Evolutionary conservation across 2,888 invertebrate species (phyloP), one percentile per base, ranked within the genome.

Genomic region (Nezara viridula): DNA sequence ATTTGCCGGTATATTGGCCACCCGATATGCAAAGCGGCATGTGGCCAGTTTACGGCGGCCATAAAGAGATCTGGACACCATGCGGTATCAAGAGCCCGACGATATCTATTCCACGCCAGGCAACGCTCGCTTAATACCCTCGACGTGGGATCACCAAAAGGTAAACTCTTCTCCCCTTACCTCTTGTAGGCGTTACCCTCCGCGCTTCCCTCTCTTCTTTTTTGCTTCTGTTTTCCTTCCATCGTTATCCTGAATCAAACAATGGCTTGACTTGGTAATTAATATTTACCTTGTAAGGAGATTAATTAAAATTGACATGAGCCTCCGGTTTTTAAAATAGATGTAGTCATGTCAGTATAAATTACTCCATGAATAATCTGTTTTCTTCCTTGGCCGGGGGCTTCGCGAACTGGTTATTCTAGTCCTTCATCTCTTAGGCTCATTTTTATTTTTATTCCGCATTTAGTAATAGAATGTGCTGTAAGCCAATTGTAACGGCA

Each of bases 281-380:
- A 37, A 73, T 73, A 73, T 37, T 73, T 73, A 73, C 66, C 66
- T 73, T 73, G 19, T 73, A 21, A 7, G 37, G 66, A 37, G 19
- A 73, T 73, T 73, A 73, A 73, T 73, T 73, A 73, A 37, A 73
- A 73, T 73, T 14, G 60, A 60, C 60, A 60, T 60, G 27, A 27
- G 27, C 60, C 32, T 16, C 55, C 24, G 9, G 24, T 14, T 9
- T 73, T 37, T 37, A 73, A 73, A 73, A 73, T 73, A 37, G 66
- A 73, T 37, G 66, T 19, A 73, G 66, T 37, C 66, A 73, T 37
- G 66, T 73, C 66, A 37, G 66, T 16, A 73, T 32, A 73, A 73
- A 73, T 73, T 73, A 73, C 37, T 27, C 6, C 19, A 7, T 73
- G 32, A 73, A 73, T 73, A 73, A 73, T 73, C 7, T 73, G 32